Base-by-base conservation (phyloP, 2,888 invertebrate genomes). In the Eudemis profundana region DNA sequence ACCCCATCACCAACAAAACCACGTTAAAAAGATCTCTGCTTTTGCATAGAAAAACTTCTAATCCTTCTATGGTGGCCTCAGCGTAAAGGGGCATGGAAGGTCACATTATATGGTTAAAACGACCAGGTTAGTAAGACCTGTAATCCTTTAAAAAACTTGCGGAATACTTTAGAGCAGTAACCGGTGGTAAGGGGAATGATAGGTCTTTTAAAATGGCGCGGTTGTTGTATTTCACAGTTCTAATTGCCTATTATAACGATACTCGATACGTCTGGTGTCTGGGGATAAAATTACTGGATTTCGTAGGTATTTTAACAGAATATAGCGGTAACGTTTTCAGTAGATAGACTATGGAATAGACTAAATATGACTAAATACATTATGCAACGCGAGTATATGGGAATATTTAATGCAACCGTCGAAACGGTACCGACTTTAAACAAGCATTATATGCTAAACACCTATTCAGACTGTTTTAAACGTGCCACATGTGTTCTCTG, bases 161-260 rank as follows among this genome's bases (percentile, higher is more conserved):
- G 14, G 2, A 40, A 74, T 15, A 74, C 73, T 57, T 56, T n/a
- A 68, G 67, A 62, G 4, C 47, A 76, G 70, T 78, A 44, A 33
- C 10, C 40, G 0, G 21, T 50, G 36, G 60, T 27, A 53, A 65
- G 67, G 73, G 70, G 71, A 67, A 59, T 27, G 47, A 56, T 33
- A 57, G 78, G 64, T 75, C 78, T 57, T 14, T n/a, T 14, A 61
- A 36, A 68, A 2, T 76, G 78, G 86, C 73, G 38, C 29, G 66
- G 46, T 67, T 71, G 66, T 72, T 75, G 79, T 84, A 84, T 82
- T 88, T 86, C 79, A 82, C 79, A 82, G 81, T 81, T 86, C 84
- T 91, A 89, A 91, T 91, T 91, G 90, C 85, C 88, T 77, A 90
- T 92, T 91, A 92, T 87, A 90, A 90, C 84, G 90, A 87, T 86